These are phyloP conservation scores for Litoditis marina DNA, from an alignment of 2,888 invertebrate species.

Conservation along the genomic window DNA sequence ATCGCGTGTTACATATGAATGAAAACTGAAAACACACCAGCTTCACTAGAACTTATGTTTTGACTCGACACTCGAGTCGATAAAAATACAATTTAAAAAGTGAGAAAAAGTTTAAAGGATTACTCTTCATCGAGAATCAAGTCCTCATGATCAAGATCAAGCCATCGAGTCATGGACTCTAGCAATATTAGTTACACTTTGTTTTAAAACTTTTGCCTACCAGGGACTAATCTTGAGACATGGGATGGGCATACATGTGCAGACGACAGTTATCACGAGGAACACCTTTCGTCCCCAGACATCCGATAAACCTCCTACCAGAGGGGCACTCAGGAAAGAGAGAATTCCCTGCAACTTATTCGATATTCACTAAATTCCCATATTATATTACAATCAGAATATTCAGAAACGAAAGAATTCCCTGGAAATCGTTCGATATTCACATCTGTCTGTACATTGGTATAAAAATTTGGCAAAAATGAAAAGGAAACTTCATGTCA, in stretches of 20 bases:
- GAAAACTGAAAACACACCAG: too few species aligned
- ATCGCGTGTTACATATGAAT: too few species aligned
- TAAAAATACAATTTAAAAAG: too few species aligned
- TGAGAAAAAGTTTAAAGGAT: too few species aligned
- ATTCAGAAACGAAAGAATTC: conserved; percentile 91
- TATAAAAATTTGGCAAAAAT: neutral
- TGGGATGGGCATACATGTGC: conserved; percentile 97
- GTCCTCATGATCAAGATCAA: too few species aligned
- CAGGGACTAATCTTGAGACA: conserved; percentile 97
- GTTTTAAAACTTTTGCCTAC: too few species aligned
- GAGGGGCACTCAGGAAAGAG: conserved; percentile 92
- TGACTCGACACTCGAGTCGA: too few species aligned
- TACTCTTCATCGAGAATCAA: too few species aligned
- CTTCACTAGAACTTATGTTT: too few species aligned
- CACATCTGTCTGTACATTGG: neutral
- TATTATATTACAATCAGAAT: conserved; percentile 77
- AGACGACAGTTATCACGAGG: conserved; percentile 75
- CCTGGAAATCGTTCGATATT: conserved; percentile 68
- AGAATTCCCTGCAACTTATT: conserved; percentile 81
- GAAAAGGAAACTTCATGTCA: neutral
- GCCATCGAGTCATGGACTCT: too few species aligned
- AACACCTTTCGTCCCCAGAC: conserved; percentile 98
- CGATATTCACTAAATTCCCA: conserved; percentile 5
- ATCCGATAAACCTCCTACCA: conserved; percentile 94
- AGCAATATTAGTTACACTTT: too few species aligned